Evolutionary conservation across 1,140 invertebrate species (phyloP).

Genomic region (Drosophila ananassae): DNA sequence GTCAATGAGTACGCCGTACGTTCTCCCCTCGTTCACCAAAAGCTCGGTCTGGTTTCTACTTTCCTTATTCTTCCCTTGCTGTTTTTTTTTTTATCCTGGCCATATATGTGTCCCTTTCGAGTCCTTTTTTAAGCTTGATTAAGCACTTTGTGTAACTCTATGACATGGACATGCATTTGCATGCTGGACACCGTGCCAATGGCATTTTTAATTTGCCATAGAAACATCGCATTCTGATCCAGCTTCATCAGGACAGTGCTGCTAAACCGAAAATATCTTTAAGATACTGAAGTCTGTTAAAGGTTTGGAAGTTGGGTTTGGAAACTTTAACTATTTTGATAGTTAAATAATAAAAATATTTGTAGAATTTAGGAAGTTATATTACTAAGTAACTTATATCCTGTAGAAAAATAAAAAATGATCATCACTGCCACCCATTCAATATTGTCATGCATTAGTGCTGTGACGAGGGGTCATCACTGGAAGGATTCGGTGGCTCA

Average conservation of each 20-base stretch:
- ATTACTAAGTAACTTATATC: too few relatives aligned
- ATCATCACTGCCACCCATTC: too few relatives aligned
- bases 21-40: conserved; percentile 1
- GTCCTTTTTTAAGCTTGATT: conserved; percentile 79
- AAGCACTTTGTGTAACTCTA: conserved; percentile 81
- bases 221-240: conserved; percentile 42
- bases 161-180: conserved; percentile 70
- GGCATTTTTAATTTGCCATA: conserved; percentile 77
- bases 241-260: conserved; percentile 15
- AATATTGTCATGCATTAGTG: conserved; percentile 26
- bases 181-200: conserved; percentile 50
- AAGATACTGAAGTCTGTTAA: not conserved
- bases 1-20: conserved; percentile 50
- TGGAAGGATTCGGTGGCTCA: not conserved
- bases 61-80: not conserved
- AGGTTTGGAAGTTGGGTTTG: not conserved
- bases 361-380: too few relatives aligned
- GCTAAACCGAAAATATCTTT: not conserved
- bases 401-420: too few relatives aligned
- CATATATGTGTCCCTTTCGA: conserved; percentile 58
- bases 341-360: too few relatives aligned
- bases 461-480: conserved; percentile 1
- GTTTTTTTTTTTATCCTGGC: conserved; percentile 24
- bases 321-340: too few relatives aligned
- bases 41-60: conserved; percentile 16